Base-by-base conservation (phyloP, 2,797 vertebrate genomes). In the Sparus aurata region DNA sequence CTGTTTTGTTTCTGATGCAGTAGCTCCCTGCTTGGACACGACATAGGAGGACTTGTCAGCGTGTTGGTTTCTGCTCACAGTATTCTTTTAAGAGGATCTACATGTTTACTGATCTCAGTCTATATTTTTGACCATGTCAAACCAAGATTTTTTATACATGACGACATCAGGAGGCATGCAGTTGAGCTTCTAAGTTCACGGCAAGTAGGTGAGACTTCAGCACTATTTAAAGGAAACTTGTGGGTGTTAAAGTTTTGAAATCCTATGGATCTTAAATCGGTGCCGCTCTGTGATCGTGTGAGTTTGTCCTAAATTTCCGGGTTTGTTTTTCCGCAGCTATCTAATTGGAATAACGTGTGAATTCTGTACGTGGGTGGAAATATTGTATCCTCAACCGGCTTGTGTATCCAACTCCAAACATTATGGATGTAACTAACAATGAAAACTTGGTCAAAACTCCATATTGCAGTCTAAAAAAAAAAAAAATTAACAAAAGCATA, bases 181-280 rank as follows among this genome's bases (percentile, higher is more conserved):
- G 60, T 69, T 23, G 41, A 78, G 69, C 67, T 75, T 73, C 46
- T 27, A n/a, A 7, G 30, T 7, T 8, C 30, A 69, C 18, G 57
- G 27, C 30, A 27, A 60, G 27, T 77, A 63, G 68, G 52, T 18
- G 73, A 63, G 75, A 78, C 59, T 82, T 54, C 1, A 84, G 27
- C 81, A 64, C 65, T n/a, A 43, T 52, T 52, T 15, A 57, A 59
- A 72, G 46, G 23, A 69, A 81, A 75, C 67, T 55, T 52, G 20
- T 77, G 17, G 65, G 41, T 67, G 67, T 77, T 27, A 62, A 64
- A 11, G 66, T 60, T 80, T 82, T 54, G 67, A 80, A 87, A 85
- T 82, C 79, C 75, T 74, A 60, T 85, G 77, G 83, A 87, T 89
- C 66, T 87, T 43, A 65, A 75, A 70, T 78, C 34, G 15, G 3